These are phyloP conservation scores for Oryzias celebensis DNA, from an alignment of 2,113 vertebrate species.

Conservation along the genomic window DNA sequence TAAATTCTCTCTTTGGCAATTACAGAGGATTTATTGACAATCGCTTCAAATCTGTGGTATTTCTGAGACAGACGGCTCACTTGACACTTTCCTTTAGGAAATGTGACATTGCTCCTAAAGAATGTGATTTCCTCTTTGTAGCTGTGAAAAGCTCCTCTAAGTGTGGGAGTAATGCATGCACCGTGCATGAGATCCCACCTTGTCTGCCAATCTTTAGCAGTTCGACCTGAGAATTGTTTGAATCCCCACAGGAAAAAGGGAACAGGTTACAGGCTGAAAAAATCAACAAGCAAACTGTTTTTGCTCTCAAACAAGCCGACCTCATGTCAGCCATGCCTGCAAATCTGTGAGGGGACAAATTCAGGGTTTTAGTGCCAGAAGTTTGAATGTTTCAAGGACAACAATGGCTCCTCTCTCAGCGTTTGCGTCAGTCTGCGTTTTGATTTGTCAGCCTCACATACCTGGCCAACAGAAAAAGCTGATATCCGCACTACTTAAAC, in stretches of 20 bases:
- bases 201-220: constrained; percentile 24
- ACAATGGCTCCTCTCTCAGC: constrained; percentile 16
- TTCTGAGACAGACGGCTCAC: constrained; percentile 3
- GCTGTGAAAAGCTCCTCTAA: constrained; percentile 35
- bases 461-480: constrained; percentile 20
- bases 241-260: constrained; percentile 2
- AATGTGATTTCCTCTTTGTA: constrained; percentile 33
- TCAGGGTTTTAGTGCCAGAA: constrained; percentile 33
- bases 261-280: constrained; percentile 10
- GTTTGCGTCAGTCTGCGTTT: constrained; percentile 22
- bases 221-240: constrained; percentile 9
- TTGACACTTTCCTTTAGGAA: constrained; percentile 26
- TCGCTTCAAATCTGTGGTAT: constrained; percentile 8
- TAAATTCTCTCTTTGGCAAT: constrained; percentile 14
- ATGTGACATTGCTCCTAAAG: constrained; percentile 22
- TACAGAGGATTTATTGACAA: constrained; percentile 3
- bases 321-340: constrained; percentile 32
- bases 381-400: constrained; percentile 33
- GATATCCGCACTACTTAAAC: constrained; percentile 17
- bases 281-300: neutral
- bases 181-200: constrained; percentile 19
- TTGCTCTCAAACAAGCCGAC: constrained; percentile 12
- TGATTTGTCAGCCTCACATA: constrained; percentile 44
- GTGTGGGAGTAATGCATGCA: constrained; percentile 32
- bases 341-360: constrained; percentile 48